Evolutionary conservation across 2,797 vertebrate species (phyloP).

Genomic region (Ctenochaetus hawaiiensis): DNA sequence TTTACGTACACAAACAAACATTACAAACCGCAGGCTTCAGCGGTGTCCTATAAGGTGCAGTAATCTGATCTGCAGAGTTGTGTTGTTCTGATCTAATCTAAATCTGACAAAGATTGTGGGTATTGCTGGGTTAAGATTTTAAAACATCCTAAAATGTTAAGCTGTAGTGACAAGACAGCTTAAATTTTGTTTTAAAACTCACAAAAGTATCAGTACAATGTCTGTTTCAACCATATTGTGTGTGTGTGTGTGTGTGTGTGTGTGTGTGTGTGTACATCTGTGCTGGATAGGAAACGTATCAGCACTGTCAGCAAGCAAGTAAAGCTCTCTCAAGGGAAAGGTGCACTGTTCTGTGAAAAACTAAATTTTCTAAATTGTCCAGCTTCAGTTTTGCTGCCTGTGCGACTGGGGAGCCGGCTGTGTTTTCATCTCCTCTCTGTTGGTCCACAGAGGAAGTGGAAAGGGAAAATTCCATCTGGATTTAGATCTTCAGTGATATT

Average conservation of each 20-base stretch:
- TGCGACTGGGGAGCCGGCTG: constrained; percentile 23
- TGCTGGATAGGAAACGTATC: constrained; percentile 32
- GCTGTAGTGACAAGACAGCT: neutral
- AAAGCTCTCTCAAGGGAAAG: constrained; percentile 32
- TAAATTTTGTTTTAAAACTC: neutral
- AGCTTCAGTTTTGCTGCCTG: constrained; percentile 49
- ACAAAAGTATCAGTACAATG: constrained; percentile 11
- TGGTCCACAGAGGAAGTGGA: constrained; percentile 58
- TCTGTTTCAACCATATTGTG: neutral
- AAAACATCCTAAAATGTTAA: neutral
- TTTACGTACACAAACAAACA: constrained; percentile 68
- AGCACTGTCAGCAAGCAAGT: constrained; percentile 22
- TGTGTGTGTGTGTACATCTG: constrained; percentile 31
- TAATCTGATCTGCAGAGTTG: neutral
- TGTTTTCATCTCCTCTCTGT: constrained; percentile 64
- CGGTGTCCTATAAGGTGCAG: neutral
- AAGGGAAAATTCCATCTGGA: constrained; percentile 36
- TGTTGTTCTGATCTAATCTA: constrained; percentile 4
- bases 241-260: too few relatives aligned
- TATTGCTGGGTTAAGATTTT: too few relatives aligned
- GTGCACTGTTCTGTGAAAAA: constrained; percentile 16
- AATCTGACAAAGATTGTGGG: neutral
- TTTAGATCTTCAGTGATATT: constrained; percentile 42
- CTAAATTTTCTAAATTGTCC: constrained; percentile 49
- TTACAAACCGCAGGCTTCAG: constrained; percentile 19